These are phyloP conservation scores for Platichthys flesus DNA, from an alignment of 2,113 vertebrate species.

Conservation along the genomic window DNA sequence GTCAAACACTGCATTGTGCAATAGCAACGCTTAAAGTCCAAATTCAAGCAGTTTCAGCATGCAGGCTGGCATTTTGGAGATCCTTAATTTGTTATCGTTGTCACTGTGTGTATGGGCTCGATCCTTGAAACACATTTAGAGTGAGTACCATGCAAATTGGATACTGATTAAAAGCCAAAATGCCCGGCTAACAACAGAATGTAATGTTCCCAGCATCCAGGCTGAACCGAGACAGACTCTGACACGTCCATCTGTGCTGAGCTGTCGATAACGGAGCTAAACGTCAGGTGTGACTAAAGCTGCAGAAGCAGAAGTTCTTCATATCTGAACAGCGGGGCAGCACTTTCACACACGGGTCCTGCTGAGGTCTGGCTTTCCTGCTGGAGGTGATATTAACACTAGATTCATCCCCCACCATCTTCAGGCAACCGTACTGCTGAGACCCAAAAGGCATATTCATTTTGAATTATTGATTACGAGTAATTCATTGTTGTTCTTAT, in stretches of 20 bases:
- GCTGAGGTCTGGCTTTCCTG: slow-evolving; percentile 34
- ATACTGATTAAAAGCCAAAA: slow-evolving; percentile 34
- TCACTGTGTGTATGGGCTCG: neutral
- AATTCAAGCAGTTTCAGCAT: slow-evolving; percentile 4
- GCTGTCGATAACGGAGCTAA: slow-evolving; percentile 10
- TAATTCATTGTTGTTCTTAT: neutral
- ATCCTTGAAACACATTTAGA: slow-evolving; percentile 31
- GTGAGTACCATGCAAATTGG: slow-evolving; percentile 18
- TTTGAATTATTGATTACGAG: neutral
- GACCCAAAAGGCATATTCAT: neutral
- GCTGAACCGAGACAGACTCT: slow-evolving; percentile 8
- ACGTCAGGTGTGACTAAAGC: slow-evolving; percentile 32
- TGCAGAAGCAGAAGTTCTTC: slow-evolving; percentile 20
- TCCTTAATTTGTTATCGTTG: slow-evolving; percentile 15
- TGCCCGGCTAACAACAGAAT: slow-evolving; percentile 16
- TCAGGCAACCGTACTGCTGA: neutral
- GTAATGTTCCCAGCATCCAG: slow-evolving; percentile 14
- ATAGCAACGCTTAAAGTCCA: neutral
- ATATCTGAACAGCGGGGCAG: slow-evolving; percentile 21
- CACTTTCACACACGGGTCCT: neutral
- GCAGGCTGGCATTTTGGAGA: neutral
- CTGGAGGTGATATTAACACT: neutral
- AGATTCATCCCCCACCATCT: neutral
- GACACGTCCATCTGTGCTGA: slow-evolving; percentile 1
- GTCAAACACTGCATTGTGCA: neutral